These are phyloP conservation scores for Ceyx cyanopectus DNA, from an alignment of 2,113 vertebrate species.

Conservation along the genomic window DNA sequence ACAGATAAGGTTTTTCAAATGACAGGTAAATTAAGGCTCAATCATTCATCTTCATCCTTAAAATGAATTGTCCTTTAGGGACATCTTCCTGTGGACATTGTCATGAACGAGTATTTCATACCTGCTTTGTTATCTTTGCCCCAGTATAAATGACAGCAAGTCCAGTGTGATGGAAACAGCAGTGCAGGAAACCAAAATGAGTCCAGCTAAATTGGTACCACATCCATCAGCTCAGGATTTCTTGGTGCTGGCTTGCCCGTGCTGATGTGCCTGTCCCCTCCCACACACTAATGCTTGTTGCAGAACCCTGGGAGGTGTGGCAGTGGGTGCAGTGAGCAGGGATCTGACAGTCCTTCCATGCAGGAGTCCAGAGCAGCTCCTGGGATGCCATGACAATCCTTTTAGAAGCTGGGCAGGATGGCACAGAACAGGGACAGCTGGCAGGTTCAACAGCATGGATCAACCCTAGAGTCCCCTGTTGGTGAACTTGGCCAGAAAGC, in stretches of 20 bases:
- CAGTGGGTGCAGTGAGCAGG: background rate
- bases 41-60: background rate
- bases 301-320: background rate
- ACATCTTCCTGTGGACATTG: background rate
- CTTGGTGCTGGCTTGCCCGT: background rate
- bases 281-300: background rate
- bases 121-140: background rate
- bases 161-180: background rate
- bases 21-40: background rate
- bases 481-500: constrained; percentile 45
- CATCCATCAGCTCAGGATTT: background rate
- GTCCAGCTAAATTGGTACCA: background rate
- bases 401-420: background rate
- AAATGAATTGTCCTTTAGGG: background rate
- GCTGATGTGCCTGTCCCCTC: background rate
- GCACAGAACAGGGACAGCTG: constrained; percentile 56
- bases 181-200: background rate
- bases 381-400: background rate
- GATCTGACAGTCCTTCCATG: background rate
- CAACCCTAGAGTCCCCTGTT: constrained; percentile 65
- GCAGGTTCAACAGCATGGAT: constrained; percentile 51
- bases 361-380: background rate
- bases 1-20: background rate
- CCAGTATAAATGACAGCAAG: background rate
- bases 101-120: background rate